Percentiles rank a stretch among this genome's conserved stretches.
phyloP scores from a whole-genome alignment of 2,797 vertebrate species.

The Rhincodon typus region DNA sequence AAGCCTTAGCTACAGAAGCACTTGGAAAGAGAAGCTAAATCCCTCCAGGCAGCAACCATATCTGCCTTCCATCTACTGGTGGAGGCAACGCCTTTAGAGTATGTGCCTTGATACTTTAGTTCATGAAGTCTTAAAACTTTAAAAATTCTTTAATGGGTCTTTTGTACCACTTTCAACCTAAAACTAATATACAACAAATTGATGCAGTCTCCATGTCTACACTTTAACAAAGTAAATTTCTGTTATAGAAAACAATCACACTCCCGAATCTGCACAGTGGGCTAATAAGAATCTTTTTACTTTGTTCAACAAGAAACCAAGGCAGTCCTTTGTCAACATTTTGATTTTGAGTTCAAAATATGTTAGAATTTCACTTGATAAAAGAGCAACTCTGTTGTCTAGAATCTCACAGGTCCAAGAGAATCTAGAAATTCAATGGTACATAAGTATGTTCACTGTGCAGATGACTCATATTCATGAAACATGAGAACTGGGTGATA shows the following conservation, averaged over 20 bases:
- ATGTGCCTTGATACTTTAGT: neutral
- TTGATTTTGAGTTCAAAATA: neutral
- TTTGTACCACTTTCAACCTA: neutral
- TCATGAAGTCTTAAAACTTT: neutral
- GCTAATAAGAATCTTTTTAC: neutral
- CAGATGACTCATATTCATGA: neutral
- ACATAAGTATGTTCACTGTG: neutral
- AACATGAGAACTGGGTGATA: neutral
- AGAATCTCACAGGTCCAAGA: neutral
- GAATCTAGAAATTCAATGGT: neutral
- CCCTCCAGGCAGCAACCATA: neutral
- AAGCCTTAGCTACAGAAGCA: neutral
- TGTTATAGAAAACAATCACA: neutral
- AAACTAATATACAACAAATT: neutral
- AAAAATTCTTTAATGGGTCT: neutral
- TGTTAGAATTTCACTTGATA: neutral
- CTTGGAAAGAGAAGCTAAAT: neutral
- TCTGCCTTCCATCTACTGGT: neutral
- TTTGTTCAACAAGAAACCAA: neutral
- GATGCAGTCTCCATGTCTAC: neutral
- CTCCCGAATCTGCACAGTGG: neutral
- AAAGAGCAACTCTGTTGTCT: neutral
- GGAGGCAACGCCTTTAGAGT: neutral
- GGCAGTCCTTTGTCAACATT: neutral
- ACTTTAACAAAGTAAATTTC: neutral